Conservation (phyloP, 2,797 vertebrate species). For the Halcyon smyrnensis region DNA sequence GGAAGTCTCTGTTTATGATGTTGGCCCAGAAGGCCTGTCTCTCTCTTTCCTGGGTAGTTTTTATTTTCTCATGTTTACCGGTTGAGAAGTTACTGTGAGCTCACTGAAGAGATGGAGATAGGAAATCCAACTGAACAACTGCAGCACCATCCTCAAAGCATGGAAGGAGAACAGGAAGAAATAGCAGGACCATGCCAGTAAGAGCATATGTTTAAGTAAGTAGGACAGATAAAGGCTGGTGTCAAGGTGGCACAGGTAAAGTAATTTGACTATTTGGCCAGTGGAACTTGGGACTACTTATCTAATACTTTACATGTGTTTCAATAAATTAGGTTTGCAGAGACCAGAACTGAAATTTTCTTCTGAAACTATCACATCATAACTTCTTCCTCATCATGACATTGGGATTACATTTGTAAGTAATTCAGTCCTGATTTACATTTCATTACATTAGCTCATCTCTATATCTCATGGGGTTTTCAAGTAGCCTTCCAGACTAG, state of each 20-base stretch:
- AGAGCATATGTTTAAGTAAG: not conserved
- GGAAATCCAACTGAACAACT: not conserved
- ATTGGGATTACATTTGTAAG: not conserved
- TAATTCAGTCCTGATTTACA: not conserved
- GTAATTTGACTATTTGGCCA: not conserved
- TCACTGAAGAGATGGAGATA: not conserved
- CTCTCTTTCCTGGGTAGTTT: not conserved
- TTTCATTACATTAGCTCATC: not conserved
- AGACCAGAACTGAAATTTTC: not conserved
- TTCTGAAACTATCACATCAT: not conserved
- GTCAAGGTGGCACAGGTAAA: not conserved
- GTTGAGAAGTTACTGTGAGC: not conserved
- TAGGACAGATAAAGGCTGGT: not conserved
- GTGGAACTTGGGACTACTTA: not conserved
- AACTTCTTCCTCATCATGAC: not conserved
- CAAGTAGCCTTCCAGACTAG: not conserved
- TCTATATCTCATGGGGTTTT: not conserved
- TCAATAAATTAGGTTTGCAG: not conserved
- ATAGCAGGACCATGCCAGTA: not conserved
- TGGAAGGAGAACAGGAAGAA: not conserved
- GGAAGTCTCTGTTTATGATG: not conserved
- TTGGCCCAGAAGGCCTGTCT: not conserved
- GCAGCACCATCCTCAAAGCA: fast-evolving
- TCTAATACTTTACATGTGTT: not conserved
- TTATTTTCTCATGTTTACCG: not conserved